Evolutionary conservation across 2,797 vertebrate genomes (phyloP).

Genomic region (Sebastes hubbsi): DNA sequence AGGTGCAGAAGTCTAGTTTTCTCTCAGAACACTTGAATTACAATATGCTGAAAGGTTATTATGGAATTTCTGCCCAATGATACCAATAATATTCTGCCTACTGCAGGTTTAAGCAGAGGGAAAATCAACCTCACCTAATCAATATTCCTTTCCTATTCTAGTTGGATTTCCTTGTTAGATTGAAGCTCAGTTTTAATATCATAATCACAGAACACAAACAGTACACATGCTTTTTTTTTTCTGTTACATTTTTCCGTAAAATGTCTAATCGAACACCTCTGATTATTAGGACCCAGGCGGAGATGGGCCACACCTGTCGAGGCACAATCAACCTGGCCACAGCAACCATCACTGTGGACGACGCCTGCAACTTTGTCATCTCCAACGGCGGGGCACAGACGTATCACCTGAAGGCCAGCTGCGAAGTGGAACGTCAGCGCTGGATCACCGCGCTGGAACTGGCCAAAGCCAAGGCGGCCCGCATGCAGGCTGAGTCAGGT

Average conservation of each 20-base stretch:
- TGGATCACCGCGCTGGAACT: conserved; percentile 97
- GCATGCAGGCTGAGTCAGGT: conserved; percentile 97
- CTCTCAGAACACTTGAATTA: too few species aligned
- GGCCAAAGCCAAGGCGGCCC: conserved; percentile 95
- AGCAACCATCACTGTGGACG: conserved; percentile 94
- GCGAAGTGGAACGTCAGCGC: conserved; percentile 94
- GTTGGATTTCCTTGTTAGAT: neutral
- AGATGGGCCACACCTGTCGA: conserved; percentile 97
- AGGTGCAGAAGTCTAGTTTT: too few species aligned
- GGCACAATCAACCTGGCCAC: conserved; percentile 98
- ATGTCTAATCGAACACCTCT: neutral
- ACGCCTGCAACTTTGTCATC: conserved; percentile 99
- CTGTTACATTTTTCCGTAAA: neutral
- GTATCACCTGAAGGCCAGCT: conserved; percentile 97
- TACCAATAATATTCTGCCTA: too few species aligned
- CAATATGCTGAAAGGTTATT: too few species aligned
- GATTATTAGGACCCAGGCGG: conserved; percentile 90
- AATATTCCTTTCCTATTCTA: neutral
- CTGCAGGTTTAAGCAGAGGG: neutral
- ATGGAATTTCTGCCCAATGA: too few species aligned
- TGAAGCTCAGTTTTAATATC: neutral
- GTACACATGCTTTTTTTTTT: neutral
- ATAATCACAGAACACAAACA: neutral
- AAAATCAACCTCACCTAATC: neutral
- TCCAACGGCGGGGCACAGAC: conserved; percentile 96